phyloP scores from a whole-genome alignment of 2,888 invertebrate species.

The Cephonodes hylas region DNA sequence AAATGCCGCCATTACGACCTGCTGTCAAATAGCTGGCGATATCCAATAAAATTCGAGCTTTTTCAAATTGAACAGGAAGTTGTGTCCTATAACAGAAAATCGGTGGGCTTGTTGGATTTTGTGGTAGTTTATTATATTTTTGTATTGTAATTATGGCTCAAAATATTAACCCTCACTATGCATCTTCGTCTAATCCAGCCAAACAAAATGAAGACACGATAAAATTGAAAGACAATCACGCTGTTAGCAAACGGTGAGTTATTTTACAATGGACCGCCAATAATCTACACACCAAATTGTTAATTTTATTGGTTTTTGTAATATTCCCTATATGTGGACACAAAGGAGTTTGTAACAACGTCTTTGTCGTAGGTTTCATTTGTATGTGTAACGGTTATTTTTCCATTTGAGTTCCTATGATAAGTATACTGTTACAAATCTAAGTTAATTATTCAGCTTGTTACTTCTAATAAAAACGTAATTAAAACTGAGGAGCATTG shows the following conservation, averaged over 20 bases:
- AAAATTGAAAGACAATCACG: slow-evolving; percentile 90
- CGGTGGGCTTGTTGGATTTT: slow-evolving; percentile 37
- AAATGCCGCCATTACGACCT: slow-evolving; percentile 65
- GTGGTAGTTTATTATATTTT: slow-evolving; percentile 53
- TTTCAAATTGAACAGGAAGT: slow-evolving; percentile 77
- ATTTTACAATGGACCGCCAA: slow-evolving; percentile 14
- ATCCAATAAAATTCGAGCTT: slow-evolving; percentile 76
- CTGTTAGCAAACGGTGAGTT: slow-evolving; percentile 93
- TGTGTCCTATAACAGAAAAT: slow-evolving; percentile 66
- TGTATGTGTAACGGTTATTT: neutral
- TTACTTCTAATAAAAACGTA: too few relatives aligned
- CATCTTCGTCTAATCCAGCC: slow-evolving; percentile 85
- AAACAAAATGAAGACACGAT: slow-evolving; percentile 92
- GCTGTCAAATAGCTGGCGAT: slow-evolving; percentile 64
- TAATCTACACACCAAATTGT: neutral
- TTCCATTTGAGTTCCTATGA: neutral
- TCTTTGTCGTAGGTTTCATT: neutral
- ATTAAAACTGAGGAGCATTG: too few relatives aligned
- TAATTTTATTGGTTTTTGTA: neutral
- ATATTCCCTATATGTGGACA: neutral
- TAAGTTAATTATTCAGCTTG: too few relatives aligned
- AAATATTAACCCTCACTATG: slow-evolving; percentile 91
- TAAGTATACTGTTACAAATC: too few relatives aligned
- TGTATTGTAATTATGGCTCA: slow-evolving; percentile 85
- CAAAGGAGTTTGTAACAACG: neutral